Base-by-base conservation (phyloP, 2,113 vertebrate species). In the Lathamus discolor region DNA sequence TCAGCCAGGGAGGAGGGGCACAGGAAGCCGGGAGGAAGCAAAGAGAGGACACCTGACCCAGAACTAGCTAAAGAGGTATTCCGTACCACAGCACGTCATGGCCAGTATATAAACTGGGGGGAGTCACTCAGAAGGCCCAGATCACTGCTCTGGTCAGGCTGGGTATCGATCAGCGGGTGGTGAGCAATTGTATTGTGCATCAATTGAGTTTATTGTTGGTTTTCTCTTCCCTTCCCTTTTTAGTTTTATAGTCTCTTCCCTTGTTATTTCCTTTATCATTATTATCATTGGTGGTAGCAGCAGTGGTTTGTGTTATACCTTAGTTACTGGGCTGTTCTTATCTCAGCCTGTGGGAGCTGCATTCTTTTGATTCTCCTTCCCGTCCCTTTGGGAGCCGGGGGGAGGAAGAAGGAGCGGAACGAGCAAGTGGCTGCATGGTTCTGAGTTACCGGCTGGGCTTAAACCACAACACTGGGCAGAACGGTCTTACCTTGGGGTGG, bases 401-500 rank as follows among this genome's bases (percentile, higher is more conserved):
- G 11, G 18, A 22, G 18, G 18, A 33, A 33, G 31, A 19, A 20
- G 8, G 19, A 20, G 19, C 8, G 55, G 31, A 57, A 22, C 23
- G 20, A 59, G 55, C 9, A 13, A n/a, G 33, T 2, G 8, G 19
- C 55, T n/a, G 20, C 8, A 1, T 57, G 55, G 55, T n/a, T 59
- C 55, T n/a, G 20, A 59, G 33, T n/a, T 23, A 59, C 55, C 11
- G 4, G 12, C 55, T 57, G 55, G 19, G 55, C 33, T 59, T 23
- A 59, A 59, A 57, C 31, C 55, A 57, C 20, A 8, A 22, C 55
- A n/a, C 31, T 57, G 31, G 27, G 9, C 33, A 13, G 39, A 69
- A 0, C 6, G 11, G 23, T 55, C 41, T 46, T 46, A 29, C 8
- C 11, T 2, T 3, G 2, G 14, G 4, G 13, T 46, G 51, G 51